Evolutionary conservation across 2,113 vertebrate species (phyloP), one percentile per base, ranked within the genome.

Genomic region (Colistium nudipinnis): DNA sequence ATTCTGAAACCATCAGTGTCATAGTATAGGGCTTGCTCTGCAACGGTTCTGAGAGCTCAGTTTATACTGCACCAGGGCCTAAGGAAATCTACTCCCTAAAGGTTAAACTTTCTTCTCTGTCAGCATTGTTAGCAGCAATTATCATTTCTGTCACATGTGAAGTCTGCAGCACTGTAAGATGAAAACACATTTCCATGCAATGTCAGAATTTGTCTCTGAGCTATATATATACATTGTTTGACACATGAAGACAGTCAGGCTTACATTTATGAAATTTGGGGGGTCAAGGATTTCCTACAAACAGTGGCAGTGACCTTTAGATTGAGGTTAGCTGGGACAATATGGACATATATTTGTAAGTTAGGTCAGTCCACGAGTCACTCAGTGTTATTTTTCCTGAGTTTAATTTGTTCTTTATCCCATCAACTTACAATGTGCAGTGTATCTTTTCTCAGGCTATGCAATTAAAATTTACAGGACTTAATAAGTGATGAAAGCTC

Each of bases 401-500:
- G 27, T 73, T 70, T 57, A 72, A 70, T 82, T 62, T 30, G 22
- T 54, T 39, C 44, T 24, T 36, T 25, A 41, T 52, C 47, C 49
- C 36, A 0, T 62, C 54, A 67, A 17, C 27, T 55, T 59, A 43
- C 35, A 38, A 20, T 20, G 27, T 43, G 25, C 14, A 4, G n/a
- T 16, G 57, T 71, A 72, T 76, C 24, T 19, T 4, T 49, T 14
- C 19, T 35, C 49, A 20, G 39, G 10, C 44, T 48, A 16, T 57
- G 44, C 13, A 24, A 55, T 44, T 28, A 33, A 24, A 68, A 44
- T 54, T 39, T 49, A 74, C 49, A 33, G 49, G 64, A 27, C 30
- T 51, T 74, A 86, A 72, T 60, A 69, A 60, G 54, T 20, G 60
- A 71, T 74, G 57, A 82, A 69, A 71, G 53, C 53, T 52, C 25